Evolutionary conservation across 2,888 invertebrate species (phyloP).

Genomic region (Stomorhina lunata): DNA sequence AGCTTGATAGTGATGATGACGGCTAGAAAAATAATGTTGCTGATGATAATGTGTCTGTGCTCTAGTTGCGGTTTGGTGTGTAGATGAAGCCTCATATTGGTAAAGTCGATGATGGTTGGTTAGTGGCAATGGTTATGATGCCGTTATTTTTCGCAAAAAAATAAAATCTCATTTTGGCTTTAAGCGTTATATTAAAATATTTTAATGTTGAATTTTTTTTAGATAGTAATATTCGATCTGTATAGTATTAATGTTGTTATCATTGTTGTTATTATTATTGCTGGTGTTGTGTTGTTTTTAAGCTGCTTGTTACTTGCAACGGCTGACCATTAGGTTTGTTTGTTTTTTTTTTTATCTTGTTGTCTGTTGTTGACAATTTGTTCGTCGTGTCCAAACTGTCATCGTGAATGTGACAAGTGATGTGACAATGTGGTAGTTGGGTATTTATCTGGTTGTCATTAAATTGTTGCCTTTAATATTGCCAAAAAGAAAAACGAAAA

Average conservation of each 20-base stretch:
- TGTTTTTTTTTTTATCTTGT: too few relatives aligned
- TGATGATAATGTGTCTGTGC: constrained; percentile 56
- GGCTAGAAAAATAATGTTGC: constrained; percentile 20
- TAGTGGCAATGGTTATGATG: constrained; percentile 29
- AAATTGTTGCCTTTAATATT: constrained; percentile 37
- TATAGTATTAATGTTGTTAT: constrained; percentile 5
- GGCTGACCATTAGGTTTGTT: constrained; percentile 57
- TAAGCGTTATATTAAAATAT: neutral
- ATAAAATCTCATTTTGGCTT: constrained; percentile 8
- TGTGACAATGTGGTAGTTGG: constrained; percentile 57
- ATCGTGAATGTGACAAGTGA: constrained; percentile 63
- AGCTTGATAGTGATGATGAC: constrained; percentile 9
- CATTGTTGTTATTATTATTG: neutral
- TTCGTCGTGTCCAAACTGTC: constrained; percentile 58
- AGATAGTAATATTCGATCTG: constrained; percentile 1
- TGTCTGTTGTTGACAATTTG: constrained; percentile 64
- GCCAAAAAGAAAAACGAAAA: constrained; percentile 13
- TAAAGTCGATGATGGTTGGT: neutral
- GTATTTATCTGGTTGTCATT: constrained; percentile 47
- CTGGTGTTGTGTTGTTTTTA: neutral
- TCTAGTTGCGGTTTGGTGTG: constrained; percentile 53
- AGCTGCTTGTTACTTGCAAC: constrained; percentile 20
- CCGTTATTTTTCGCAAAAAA: constrained; percentile 34
- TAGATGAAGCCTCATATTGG: constrained; percentile 41
- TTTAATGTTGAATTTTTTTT: neutral